Base-by-base conservation (phyloP, 1,140 invertebrate genomes). In the Diuraphis noxia region DNA sequence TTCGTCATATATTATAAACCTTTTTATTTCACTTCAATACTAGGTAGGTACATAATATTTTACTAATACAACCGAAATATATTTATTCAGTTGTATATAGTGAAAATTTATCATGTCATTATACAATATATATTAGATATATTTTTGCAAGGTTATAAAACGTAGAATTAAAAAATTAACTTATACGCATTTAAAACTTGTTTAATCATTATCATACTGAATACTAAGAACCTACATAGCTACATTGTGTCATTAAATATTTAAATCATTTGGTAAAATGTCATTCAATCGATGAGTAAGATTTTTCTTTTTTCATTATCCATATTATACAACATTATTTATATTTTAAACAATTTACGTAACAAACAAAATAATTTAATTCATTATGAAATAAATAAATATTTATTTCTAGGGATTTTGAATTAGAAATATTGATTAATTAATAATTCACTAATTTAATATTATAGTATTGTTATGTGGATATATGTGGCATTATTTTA, bases 141-240 rank as follows among this genome's bases (percentile, higher is more conserved):
- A 21, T 0, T 9, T 23, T 7, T 4, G 13, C 43, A 46, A 46
- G 43, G 19, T 49, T 49, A 49, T 49, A 23, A 49, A 49, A 7
- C 23, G 4, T 49, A 49, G 21, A 49, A 23, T 49, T 49, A 6
- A 72, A 72, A n/a, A 72, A 72, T n/a, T 72, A 72, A 72, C n/a
- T n/a, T n/a, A 72, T n/a, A 72, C n/a, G n/a, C n/a, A 72, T n/a
- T 72, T n/a, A 72, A n/a, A n/a, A 72, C 56, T 72, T 72, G 30
- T 72, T 72, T 72, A 72, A 72, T 72, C 13, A 63, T 63, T n/a
- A 72, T 30, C 56, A 72, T 72, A 72, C 5, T n/a, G 56, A 72
- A 21, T 72, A 30, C 1, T 56, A 9, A 56, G 25, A 9, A n/a
- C 30, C 56, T 17, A n/a, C 13, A n/a, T n/a, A 6, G 5, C 56